Evolutionary conservation across 2,888 invertebrate genomes (phyloP).

Genomic region (Eupeodes latifasciatus): DNA sequence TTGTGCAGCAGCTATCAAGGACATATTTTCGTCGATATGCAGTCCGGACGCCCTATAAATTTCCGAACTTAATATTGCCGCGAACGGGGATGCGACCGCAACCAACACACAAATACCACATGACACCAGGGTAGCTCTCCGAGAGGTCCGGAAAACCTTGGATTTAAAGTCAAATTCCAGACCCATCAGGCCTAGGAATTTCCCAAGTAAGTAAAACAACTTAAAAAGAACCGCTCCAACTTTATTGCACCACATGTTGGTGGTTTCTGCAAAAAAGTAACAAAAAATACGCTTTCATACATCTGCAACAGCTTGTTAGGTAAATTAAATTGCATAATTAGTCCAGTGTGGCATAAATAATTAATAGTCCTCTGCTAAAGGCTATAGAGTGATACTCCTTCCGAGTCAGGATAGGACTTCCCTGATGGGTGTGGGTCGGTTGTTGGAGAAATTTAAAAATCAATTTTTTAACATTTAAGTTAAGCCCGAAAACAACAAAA

Average conservation of each 20-base stretch:
- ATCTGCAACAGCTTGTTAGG: not conserved
- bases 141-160: slow-evolving; percentile 35
- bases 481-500: not conserved
- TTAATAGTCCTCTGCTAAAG: slow-evolving; percentile 36
- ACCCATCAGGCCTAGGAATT: slow-evolving; percentile 50
- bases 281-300: not conserved
- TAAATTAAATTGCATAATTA: slow-evolving; percentile 57
- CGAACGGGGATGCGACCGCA: slow-evolving; percentile 47
- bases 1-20: slow-evolving; percentile 65
- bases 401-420: no score
- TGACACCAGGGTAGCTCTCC: slow-evolving; percentile 39
- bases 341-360: slow-evolving; percentile 47
- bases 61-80: slow-evolving; percentile 48
- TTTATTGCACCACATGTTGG: slow-evolving; percentile 54
- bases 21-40: slow-evolving; percentile 55
- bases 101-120: slow-evolving; percentile 47
- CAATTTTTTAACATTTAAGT: slow-evolving; percentile 3
- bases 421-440: no score
- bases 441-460: not conserved
- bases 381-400: no score
- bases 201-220: slow-evolving; percentile 35
- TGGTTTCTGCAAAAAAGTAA: not conserved
- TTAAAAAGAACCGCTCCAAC: slow-evolving; percentile 48
- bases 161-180: slow-evolving; percentile 48
- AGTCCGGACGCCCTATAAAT: slow-evolving; percentile 48